These are phyloP conservation scores for Numenius arquata DNA, from an alignment of 2,113 vertebrate species.

Conservation along the genomic window DNA sequence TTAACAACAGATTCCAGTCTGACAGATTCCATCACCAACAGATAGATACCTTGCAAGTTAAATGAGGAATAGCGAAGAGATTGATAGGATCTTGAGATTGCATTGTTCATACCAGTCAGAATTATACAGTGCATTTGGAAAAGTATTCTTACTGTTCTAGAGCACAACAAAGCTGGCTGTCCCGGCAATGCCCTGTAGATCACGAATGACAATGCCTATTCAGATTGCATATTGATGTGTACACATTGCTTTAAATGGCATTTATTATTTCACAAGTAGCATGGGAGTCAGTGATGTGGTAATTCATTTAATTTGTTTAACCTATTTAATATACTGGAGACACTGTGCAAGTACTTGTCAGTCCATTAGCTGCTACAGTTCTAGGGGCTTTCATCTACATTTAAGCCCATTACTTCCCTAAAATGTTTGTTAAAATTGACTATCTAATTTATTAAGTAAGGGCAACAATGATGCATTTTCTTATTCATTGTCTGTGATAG, in stretches of 20 bases:
- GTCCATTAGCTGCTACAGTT: slow-evolving; percentile 15
- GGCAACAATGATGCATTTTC: neutral
- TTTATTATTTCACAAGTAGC: slow-evolving; percentile 24
- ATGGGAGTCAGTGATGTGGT: slow-evolving; percentile 1
- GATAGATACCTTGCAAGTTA: neutral
- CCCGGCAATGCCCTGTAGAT: neutral
- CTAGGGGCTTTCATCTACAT: neutral
- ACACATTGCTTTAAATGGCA: neutral
- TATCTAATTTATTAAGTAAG: neutral
- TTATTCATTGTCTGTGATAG: neutral
- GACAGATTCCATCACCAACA: neutral
- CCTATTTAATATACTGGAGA: slow-evolving; percentile 28
- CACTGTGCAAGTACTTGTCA: neutral
- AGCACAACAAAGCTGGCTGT: neutral
- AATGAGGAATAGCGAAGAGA: neutral
- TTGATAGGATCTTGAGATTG: neutral
- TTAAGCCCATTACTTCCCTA: neutral
- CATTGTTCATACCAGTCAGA: neutral
- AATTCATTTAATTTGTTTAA: slow-evolving; percentile 56
- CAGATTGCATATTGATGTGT: neutral
- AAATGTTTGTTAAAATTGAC: slow-evolving; percentile 14
- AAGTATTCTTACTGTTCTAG: neutral
- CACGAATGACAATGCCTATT: neutral
- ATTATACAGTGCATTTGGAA: neutral
- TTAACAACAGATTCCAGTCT: neutral